These are phyloP conservation scores for Sinopyrophorus schimmeli DNA, from an alignment of 2,888 invertebrate species.

Conservation along the genomic window DNA sequence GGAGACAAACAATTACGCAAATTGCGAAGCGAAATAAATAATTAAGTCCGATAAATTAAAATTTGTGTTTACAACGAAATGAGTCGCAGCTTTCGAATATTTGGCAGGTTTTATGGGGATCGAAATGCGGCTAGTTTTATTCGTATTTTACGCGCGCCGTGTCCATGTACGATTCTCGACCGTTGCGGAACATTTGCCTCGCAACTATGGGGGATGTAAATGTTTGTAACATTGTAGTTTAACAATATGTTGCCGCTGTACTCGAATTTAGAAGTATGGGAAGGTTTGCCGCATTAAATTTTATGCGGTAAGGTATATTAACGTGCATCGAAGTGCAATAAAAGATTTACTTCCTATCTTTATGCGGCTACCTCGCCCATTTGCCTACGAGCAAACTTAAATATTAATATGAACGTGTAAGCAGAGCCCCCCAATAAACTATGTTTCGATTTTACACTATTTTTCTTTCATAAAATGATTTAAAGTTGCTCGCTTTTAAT, in stretches of 20 bases:
- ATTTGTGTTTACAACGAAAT: conserved; percentile 10
- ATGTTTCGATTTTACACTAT: too few relatives aligned
- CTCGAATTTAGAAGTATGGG: conserved; percentile 22
- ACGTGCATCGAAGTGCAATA: conserved; percentile 14
- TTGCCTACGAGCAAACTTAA: too few relatives aligned
- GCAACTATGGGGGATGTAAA: conserved; percentile 8
- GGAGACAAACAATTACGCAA: too few relatives aligned
- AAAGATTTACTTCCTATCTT: conserved; percentile 8
- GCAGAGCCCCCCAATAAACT: too few relatives aligned
- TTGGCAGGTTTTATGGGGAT: conserved; percentile 10
- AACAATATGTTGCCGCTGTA: conserved; percentile 17
- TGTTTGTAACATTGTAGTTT: conserved; percentile 15
- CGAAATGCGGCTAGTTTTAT: conserved; percentile 5
- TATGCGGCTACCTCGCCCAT: too few relatives aligned
- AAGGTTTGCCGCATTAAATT: conserved; percentile 21
- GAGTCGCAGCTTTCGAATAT: conserved; percentile 13
- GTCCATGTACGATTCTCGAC: neutral
- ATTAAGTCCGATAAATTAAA: conserved; percentile 15
- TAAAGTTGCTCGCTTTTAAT: too few relatives aligned
- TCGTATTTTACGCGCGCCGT: conserved; percentile 9
- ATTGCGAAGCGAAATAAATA: conserved; percentile 11
- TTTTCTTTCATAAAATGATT: too few relatives aligned
- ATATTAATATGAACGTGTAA: too few relatives aligned
- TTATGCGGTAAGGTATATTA: conserved; percentile 24
- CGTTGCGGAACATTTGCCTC: neutral